phyloP scores from a whole-genome alignment of 2,797 vertebrate species.

The Hozukius guyotensis region DNA sequence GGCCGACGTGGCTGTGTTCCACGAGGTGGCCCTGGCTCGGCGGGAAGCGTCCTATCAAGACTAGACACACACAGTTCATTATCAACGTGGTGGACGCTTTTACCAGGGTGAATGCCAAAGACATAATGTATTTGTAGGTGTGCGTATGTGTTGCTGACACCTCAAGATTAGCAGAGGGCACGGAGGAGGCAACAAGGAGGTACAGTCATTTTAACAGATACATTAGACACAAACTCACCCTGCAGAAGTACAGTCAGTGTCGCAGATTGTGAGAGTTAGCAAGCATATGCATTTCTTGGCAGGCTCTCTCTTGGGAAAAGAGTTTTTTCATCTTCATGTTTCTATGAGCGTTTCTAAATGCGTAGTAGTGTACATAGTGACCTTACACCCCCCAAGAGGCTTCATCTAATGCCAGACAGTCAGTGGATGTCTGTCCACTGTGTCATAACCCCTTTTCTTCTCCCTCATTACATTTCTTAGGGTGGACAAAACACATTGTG shows the following conservation, averaged over 20 bases:
- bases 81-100: conserved; percentile 32
- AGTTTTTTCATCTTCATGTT: background rate
- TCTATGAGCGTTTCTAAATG: background rate
- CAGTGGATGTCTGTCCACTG: conserved; percentile 7
- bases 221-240: background rate
- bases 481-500: conserved; percentile 84
- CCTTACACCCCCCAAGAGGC: background rate
- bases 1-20: conserved; percentile 61
- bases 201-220: background rate
- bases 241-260: background rate
- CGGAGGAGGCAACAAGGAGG: background rate
- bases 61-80: conserved; percentile 49
- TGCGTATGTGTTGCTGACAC: conserved; percentile 6
- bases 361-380: background rate
- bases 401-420: conserved; percentile 32
- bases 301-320: background rate
- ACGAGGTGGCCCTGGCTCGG: conserved; percentile 56
- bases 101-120: conserved; percentile 37
- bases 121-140: background rate
- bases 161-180: background rate
- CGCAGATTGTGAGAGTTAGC: background rate
- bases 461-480: conserved; percentile 86
- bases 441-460: conserved; percentile 79
- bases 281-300: background rate
- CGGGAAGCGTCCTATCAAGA: conserved; percentile 56